These are phyloP conservation scores for Neelides sp. DNA, from an alignment of 1,140 invertebrate genomes.

Conservation along the genomic window DNA sequence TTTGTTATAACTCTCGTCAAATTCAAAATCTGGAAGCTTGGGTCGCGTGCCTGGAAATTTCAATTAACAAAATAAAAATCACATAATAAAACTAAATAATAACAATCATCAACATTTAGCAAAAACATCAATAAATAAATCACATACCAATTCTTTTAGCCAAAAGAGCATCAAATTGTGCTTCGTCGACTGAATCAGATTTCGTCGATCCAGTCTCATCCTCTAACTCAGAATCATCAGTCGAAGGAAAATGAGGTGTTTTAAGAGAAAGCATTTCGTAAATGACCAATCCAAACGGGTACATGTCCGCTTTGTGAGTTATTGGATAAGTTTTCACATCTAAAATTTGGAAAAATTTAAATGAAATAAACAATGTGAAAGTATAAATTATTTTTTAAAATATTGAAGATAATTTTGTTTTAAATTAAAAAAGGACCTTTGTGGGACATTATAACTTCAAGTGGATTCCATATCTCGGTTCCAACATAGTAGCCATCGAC, in stretches of 20 bases:
- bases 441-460: slow-evolving; percentile 50
- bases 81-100: no score
- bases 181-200: no score
- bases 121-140: no score
- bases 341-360: background rate
- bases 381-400: no score
- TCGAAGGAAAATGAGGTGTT: slow-evolving; percentile 43
- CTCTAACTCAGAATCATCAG: slow-evolving; percentile 9
- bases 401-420: slow-evolving; percentile 64
- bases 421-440: slow-evolving; percentile 47
- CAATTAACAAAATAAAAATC: no score
- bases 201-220: background rate
- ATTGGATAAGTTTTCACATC: slow-evolving; percentile 33
- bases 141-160: no score
- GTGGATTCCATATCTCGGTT: slow-evolving; percentile 62
- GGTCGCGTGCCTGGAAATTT: slow-evolving; percentile 49
- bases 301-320: slow-evolving; percentile 62
- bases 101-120: no score
- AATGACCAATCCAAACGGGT: slow-evolving; percentile 58
- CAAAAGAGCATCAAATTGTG: no score
- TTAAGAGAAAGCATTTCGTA: slow-evolving; percentile 67
- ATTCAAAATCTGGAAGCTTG: slow-evolving; percentile 47
- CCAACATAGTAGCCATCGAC: slow-evolving; percentile 45
- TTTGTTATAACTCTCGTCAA: slow-evolving; percentile 45
- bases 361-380: background rate